These are phyloP conservation scores for Gortyna flavago DNA, from an alignment of 2,888 invertebrate genomes.

Conservation along the genomic window DNA sequence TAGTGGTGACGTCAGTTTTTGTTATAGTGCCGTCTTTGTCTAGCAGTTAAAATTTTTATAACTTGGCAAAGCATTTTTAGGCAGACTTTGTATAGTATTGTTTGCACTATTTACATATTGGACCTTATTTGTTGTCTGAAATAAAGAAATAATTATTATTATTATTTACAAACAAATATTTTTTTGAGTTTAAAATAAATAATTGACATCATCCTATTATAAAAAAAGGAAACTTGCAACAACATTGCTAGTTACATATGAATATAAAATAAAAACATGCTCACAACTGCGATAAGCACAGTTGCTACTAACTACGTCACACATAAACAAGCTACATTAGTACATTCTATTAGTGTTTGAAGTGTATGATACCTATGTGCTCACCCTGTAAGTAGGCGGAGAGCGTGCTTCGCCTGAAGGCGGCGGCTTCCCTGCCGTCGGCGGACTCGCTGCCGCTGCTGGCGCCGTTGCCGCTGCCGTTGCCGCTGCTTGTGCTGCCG, in stretches of 20 bases:
- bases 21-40: too few species aligned
- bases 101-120: too few species aligned
- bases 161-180: too few species aligned
- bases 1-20: too few species aligned
- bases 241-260: background rate
- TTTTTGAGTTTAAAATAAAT: too few species aligned
- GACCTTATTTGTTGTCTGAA: too few species aligned
- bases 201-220: background rate
- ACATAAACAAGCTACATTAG: slow-evolving; percentile 1
- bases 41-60: too few species aligned
- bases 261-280: slow-evolving; percentile 12
- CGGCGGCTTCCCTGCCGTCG: slow-evolving; percentile 94
- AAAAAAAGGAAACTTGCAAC: background rate
- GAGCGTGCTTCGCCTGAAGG: slow-evolving; percentile 95
- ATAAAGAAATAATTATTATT: too few species aligned
- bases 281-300: background rate
- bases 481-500: slow-evolving; percentile 93
- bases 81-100: too few species aligned
- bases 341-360: slow-evolving; percentile 47
- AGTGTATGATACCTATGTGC: slow-evolving; percentile 52
- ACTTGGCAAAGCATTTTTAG: too few species aligned
- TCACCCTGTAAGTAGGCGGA: slow-evolving; percentile 95
- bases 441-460: slow-evolving; percentile 91
- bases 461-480: slow-evolving; percentile 91
- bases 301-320: slow-evolving; percentile 11